These are phyloP conservation scores for Tachycineta bicolor DNA, from an alignment of 2,113 vertebrate species.

Conservation along the genomic window DNA sequence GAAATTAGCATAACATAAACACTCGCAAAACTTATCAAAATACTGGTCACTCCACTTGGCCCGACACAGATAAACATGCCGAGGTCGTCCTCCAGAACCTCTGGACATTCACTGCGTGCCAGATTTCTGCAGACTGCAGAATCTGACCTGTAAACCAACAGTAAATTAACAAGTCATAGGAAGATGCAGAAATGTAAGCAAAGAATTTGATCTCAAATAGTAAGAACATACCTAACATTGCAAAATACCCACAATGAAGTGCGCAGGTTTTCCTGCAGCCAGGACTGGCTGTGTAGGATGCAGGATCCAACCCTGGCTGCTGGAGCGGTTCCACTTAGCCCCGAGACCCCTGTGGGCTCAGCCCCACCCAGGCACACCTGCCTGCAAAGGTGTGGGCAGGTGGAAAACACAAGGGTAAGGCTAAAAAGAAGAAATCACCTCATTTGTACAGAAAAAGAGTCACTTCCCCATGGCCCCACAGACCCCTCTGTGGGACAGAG, in stretches of 20 bases:
- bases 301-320: not conserved
- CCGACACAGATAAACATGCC: not conserved
- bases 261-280: not conserved
- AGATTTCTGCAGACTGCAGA: slow-evolving; percentile 3
- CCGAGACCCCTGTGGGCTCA: not conserved
- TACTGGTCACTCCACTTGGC: not conserved
- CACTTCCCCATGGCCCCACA: not conserved
- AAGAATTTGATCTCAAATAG: not conserved
- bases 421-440: not conserved
- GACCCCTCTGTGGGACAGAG: not conserved
- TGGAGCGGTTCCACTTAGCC: not conserved
- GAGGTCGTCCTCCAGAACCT: not conserved
- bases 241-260: not conserved
- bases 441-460: not conserved
- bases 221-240: not conserved
- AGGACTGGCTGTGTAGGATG: not conserved
- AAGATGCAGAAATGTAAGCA: slow-evolving; percentile 4
- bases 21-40: not conserved
- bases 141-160: not conserved
- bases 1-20: slow-evolving; percentile 49
- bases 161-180: not conserved
- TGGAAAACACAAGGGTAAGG: not conserved
- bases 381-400: not conserved
- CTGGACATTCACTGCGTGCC: not conserved
- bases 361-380: not conserved